Percentiles rank a stretch among this genome's conserved stretches.
Evolutionary conservation across 1,140 invertebrate genomes (phyloP).

Genomic region (Orchestia grillus): DNA sequence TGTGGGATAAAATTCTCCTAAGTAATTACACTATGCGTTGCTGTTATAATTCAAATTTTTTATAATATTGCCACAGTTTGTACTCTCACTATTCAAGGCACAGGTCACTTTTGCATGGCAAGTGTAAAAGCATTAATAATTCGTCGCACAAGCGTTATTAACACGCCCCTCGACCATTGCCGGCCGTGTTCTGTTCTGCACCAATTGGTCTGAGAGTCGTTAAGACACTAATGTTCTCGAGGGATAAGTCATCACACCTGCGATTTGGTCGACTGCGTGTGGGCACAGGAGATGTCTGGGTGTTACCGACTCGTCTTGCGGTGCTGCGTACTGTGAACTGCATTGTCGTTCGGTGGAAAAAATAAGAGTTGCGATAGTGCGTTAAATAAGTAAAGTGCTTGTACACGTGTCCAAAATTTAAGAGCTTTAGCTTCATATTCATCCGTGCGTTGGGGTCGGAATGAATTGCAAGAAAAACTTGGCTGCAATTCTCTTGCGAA

Average conservation of each 20-base stretch:
- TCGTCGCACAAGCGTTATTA: not conserved
- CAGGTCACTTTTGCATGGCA: not conserved
- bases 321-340: not conserved
- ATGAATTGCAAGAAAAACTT: not conserved
- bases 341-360: not conserved
- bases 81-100: not conserved
- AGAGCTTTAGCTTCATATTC: not conserved
- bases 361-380: not conserved
- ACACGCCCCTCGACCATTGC: not conserved
- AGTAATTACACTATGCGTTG: not conserved
- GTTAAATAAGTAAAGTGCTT: not conserved
- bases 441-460: not conserved
- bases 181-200: not conserved
- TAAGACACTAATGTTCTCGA: not conserved
- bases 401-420: not conserved
- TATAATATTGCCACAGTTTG: not conserved
- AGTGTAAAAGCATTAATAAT: not conserved
- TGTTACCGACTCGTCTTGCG: not conserved
- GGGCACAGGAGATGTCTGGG: not conserved
- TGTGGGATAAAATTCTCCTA: not conserved
- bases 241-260: not conserved
- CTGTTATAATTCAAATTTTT: not conserved
- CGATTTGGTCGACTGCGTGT: not conserved
- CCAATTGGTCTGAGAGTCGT: not conserved
- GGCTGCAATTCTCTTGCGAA: not conserved